Evolutionary conservation across 23 tunicate genomes (phyloP).

Genomic region (Ciona savignyi): DNA sequence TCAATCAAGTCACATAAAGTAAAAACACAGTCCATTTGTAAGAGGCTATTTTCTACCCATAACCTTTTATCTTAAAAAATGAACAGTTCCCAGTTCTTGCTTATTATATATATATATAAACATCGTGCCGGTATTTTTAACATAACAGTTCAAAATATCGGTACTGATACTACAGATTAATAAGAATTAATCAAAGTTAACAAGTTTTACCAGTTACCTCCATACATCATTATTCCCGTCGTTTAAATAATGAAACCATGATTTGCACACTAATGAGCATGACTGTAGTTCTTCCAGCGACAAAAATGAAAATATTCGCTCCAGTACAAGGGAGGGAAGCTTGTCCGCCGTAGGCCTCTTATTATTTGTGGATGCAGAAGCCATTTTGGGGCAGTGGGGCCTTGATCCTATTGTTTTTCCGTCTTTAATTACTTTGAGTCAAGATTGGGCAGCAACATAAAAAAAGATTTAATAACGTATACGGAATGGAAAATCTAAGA

Average conservation of each 20-base stretch:
- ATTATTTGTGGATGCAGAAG: background rate
- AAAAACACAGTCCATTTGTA: background rate
- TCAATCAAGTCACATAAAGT: no score
- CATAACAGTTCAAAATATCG: no score
- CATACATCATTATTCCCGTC: conserved; percentile 72
- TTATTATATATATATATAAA: no score
- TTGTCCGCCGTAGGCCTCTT: conserved; percentile 24
- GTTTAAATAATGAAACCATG: conserved; percentile 58
- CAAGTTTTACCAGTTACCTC: conserved; percentile 24
- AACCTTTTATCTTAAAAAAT: no score
- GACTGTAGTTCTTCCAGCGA: conserved; percentile 47
- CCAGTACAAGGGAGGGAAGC: conserved; percentile 32
- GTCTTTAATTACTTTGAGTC: background rate
- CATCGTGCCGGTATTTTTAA: no score
- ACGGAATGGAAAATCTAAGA: no score
- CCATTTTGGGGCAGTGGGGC: background rate
- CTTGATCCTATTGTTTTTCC: background rate
- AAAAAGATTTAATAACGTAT: background rate
- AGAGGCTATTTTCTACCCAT: no score
- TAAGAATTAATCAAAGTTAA: no score
- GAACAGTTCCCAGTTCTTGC: background rate
- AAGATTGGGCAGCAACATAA: background rate
- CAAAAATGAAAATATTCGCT: conserved; percentile 50
- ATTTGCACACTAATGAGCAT: conserved; percentile 67
- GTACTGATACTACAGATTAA: no score